phyloP scores from a whole-genome alignment of 2,113 vertebrate genomes.

The Crotalus horridus region DNA sequence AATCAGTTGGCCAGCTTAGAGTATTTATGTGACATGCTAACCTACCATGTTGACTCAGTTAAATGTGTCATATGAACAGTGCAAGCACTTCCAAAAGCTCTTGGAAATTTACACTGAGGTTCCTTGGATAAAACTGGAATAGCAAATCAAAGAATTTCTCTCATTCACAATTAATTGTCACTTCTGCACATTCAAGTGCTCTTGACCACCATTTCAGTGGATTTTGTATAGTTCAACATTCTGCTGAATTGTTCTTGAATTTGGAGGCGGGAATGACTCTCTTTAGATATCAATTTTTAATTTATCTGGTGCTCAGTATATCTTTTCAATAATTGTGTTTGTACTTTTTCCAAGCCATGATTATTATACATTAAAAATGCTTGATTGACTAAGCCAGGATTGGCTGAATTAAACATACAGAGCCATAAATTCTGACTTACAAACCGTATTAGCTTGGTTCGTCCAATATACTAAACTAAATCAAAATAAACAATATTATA shows the following conservation, averaged over 20 bases:
- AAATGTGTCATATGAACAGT: background rate
- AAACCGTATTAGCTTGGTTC: background rate
- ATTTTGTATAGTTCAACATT: background rate
- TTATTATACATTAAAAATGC: background rate
- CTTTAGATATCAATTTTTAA: background rate
- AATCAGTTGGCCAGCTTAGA: background rate
- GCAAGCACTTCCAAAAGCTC: background rate
- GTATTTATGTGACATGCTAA: background rate
- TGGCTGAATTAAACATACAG: background rate
- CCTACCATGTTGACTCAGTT: background rate
- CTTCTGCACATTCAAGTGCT: background rate
- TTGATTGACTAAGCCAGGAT: background rate
- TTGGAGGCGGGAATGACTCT: background rate
- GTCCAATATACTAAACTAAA: background rate
- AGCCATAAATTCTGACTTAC: background rate
- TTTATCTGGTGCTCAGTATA: background rate
- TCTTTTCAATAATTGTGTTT: background rate
- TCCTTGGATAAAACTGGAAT: background rate
- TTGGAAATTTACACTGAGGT: background rate
- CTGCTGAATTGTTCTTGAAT: background rate
- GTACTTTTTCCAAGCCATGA: background rate
- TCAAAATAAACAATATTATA: background rate
- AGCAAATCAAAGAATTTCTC: background rate
- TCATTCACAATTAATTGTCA: background rate
- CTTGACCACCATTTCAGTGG: background rate